A percentile compares a stretch with the other conserved stretches of the same genome.
phyloP scores from a whole-genome alignment of 2,113 vertebrate genomes.

The Pseudorhombus dupliciocellatus region DNA sequence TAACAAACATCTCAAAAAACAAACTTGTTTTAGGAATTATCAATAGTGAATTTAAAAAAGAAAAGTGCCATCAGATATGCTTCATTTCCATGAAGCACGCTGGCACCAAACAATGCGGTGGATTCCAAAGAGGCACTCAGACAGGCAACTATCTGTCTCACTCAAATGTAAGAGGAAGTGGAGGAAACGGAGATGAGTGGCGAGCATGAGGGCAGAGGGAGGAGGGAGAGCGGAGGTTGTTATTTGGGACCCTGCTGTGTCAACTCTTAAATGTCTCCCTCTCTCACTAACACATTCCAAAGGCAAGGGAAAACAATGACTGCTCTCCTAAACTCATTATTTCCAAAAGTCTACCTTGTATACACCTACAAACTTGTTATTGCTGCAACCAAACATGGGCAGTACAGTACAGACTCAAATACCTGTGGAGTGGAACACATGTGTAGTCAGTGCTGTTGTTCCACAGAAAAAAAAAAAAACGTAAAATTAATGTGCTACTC shows the following conservation, averaged over 20 bases:
- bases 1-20: conserved; percentile 15
- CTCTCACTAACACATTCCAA: conserved; percentile 14
- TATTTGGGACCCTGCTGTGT: conserved; percentile 46
- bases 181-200: conserved; percentile 60
- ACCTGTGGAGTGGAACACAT: conserved; percentile 21
- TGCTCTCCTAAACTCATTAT: background rate
- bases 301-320: conserved; percentile 9
- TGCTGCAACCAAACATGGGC: conserved; percentile 5
- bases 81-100: conserved; percentile 38
- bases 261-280: conserved; percentile 37
- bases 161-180: conserved; percentile 46
- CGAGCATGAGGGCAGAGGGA: conserved; percentile 16
- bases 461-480: background rate
- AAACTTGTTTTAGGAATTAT: conserved; percentile 1
- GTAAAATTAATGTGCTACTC: background rate
- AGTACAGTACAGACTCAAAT: background rate
- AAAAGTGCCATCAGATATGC: conserved; percentile 29
- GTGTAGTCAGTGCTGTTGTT: conserved; percentile 1
- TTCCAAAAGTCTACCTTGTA: background rate
- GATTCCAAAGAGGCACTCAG: conserved; percentile 47
- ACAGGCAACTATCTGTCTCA: conserved; percentile 44
- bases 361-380: conserved; percentile 1
- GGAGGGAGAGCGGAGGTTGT: conserved; percentile 29
- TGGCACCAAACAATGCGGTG: conserved; percentile 38
- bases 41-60: background rate